Evolutionary conservation across 2,113 vertebrate genomes (phyloP).

Genomic region (Pica pica): DNA sequence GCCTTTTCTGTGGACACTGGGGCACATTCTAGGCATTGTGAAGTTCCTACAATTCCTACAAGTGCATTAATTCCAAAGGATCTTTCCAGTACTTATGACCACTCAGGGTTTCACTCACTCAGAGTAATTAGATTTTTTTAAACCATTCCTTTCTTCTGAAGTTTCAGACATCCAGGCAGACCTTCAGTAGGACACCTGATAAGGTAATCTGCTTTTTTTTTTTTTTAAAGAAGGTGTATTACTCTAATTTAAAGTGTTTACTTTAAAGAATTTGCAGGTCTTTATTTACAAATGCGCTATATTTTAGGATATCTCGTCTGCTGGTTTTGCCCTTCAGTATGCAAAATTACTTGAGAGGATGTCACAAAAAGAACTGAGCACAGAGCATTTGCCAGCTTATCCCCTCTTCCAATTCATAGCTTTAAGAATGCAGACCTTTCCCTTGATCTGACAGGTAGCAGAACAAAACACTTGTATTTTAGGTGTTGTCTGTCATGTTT

Average conservation of each 20-base stretch:
- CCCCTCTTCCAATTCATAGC: background rate
- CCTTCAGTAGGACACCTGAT: background rate
- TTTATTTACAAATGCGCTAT: background rate
- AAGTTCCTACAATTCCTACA: background rate
- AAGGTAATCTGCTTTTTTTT: background rate
- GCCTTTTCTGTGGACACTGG: background rate
- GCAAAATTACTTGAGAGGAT: background rate
- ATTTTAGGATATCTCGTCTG: background rate
- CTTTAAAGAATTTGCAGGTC: background rate
- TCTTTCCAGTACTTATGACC: background rate
- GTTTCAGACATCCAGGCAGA: background rate
- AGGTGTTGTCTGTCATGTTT: slow-evolving; percentile 45
- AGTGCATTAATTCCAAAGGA: background rate
- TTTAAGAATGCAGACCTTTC: background rate
- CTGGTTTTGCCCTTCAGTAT: background rate
- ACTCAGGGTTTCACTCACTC: background rate
- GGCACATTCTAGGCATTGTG: background rate
- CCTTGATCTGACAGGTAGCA: slow-evolving; percentile 17
- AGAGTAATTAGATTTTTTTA: background rate
- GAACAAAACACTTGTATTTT: slow-evolving; percentile 24
- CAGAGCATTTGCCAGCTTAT: background rate
- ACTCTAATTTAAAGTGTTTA: background rate
- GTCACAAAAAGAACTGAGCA: background rate
- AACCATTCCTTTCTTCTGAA: background rate
- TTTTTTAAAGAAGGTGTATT: background rate